Evolutionary conservation across 2,797 vertebrate species (phyloP).

Genomic region (Luscinia luscinia): DNA sequence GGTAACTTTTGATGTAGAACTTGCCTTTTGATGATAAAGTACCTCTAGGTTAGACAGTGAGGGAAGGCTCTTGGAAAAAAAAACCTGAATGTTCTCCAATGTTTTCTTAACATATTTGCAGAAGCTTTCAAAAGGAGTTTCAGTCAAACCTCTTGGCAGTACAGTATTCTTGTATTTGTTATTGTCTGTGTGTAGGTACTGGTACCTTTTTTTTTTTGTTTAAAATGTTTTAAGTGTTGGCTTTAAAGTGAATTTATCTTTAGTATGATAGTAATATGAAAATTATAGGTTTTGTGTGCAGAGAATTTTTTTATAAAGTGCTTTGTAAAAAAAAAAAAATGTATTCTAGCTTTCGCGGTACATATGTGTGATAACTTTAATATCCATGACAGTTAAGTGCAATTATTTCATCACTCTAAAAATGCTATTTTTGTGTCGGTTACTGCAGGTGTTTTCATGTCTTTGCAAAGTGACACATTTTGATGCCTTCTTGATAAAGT

Average conservation of each 20-base stretch:
- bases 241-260: conserved; percentile 97
- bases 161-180: conserved; percentile 89
- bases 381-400: conserved; percentile 93
- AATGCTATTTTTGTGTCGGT: conserved; percentile 95
- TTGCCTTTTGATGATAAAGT: conserved; percentile 78
- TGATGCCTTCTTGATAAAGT: conserved; percentile 99
- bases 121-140: conserved; percentile 84
- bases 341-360: conserved; percentile 98
- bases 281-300: conserved; percentile 94
- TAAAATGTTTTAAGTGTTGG: conserved; percentile 92
- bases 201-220: conserved; percentile 90
- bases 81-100: conserved; percentile 74
- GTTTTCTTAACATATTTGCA: conserved; percentile 79
- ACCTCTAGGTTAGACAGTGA: conserved; percentile 76
- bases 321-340: conserved; percentile 93
- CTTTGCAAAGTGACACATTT: conserved; percentile 98
- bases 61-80: conserved; percentile 77
- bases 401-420: conserved; percentile 92
- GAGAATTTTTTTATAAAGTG: conserved; percentile 94
- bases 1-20: conserved; percentile 82
- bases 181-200: conserved; percentile 95
- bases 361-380: conserved; percentile 97
- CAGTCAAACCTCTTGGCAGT: conserved; percentile 91
- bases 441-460: conserved; percentile 97
- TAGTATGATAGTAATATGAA: conserved; percentile 92